Percentiles rank a stretch among this genome's conserved stretches.
These are phyloP conservation scores for Saccostrea cuccullata DNA, from an alignment of 1,140 invertebrate species.

Conservation along the genomic window DNA sequence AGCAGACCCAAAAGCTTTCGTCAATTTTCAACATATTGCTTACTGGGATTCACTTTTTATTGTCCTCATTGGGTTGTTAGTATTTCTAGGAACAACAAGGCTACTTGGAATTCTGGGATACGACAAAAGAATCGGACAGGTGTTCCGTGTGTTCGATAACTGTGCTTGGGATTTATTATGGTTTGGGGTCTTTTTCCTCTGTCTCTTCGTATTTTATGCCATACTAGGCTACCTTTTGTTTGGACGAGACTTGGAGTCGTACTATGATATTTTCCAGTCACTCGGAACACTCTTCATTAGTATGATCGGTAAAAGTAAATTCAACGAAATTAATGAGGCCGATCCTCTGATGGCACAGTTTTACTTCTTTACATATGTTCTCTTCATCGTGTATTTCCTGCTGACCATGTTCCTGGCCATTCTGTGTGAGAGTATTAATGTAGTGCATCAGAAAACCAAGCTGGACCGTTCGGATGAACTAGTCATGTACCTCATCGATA, in stretches of 20 bases:
- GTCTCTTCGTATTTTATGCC: slow-evolving; percentile 59
- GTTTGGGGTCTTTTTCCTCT: slow-evolving; percentile 62
- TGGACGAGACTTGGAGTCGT: slow-evolving; percentile 59
- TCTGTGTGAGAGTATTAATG: slow-evolving; percentile 62
- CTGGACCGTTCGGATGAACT: slow-evolving; percentile 58
- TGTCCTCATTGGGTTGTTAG: slow-evolving; percentile 51
- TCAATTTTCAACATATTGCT: slow-evolving; percentile 67
- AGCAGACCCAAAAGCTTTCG: slow-evolving; percentile 61
- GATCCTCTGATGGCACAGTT: slow-evolving; percentile 61
- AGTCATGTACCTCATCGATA: slow-evolving; percentile 58
- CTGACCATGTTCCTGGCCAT: slow-evolving; percentile 68
- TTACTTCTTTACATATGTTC: slow-evolving; percentile 64
- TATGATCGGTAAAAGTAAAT: slow-evolving; percentile 84
- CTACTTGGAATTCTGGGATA: slow-evolving; percentile 69
- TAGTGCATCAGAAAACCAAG: slow-evolving; percentile 58
- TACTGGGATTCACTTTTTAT: slow-evolving; percentile 61
- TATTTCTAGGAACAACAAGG: slow-evolving; percentile 65
- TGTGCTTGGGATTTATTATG: slow-evolving; percentile 61
- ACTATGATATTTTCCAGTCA: slow-evolving; percentile 61
- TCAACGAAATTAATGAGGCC: slow-evolving; percentile 64
- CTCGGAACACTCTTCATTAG: slow-evolving; percentile 66
- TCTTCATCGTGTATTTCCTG: slow-evolving; percentile 61
- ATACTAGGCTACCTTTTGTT: slow-evolving; percentile 64
- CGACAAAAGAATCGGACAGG: slow-evolving; percentile 65
- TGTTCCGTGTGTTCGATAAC: slow-evolving; percentile 60